Conservation (phyloP, 1,140 invertebrate species). For the Dryas iulia region DNA sequence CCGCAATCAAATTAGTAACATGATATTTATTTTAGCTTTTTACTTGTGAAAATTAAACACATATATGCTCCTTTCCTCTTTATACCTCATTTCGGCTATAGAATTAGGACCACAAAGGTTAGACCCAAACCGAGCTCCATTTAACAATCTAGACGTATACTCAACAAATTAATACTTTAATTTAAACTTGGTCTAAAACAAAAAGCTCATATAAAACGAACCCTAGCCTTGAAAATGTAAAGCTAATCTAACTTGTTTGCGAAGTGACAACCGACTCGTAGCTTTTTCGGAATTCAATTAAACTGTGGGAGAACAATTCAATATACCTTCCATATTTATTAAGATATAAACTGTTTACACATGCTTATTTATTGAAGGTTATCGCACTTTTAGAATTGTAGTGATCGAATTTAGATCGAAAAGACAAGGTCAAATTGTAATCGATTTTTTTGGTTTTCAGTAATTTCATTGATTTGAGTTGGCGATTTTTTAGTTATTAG, state of each 20-base stretch:
- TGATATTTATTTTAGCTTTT: too few relatives aligned
- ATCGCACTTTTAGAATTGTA: too few relatives aligned
- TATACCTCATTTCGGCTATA: neutral
- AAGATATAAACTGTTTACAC: neutral
- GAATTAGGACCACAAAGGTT: too few relatives aligned
- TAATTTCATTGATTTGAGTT: too few relatives aligned
- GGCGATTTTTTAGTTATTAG: too few relatives aligned
- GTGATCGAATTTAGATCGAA: too few relatives aligned
- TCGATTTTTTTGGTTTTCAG: too few relatives aligned
- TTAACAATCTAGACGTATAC: neutral
- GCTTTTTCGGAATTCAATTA: constrained; percentile 18
- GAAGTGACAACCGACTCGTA: constrained; percentile 9
- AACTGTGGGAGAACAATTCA: constrained; percentile 13
- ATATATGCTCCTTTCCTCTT: too few relatives aligned
- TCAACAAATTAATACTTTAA: neutral
- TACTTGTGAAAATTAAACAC: too few relatives aligned
- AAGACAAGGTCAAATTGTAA: too few relatives aligned
- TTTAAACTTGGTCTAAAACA: neutral
- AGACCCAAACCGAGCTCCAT: neutral
- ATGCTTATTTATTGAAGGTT: neutral
- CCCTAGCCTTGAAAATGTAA: constrained; percentile 3
- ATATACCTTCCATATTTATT: constrained; percentile 4
- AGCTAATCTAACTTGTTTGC: constrained; percentile 21
- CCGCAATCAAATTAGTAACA: too few relatives aligned
- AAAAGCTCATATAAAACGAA: constrained; percentile 12